Evolutionary conservation across 2,888 invertebrate genomes (phyloP), one percentile per base, ranked within the genome.

Genomic region (Gastracanthus pulcherrimus): DNA sequence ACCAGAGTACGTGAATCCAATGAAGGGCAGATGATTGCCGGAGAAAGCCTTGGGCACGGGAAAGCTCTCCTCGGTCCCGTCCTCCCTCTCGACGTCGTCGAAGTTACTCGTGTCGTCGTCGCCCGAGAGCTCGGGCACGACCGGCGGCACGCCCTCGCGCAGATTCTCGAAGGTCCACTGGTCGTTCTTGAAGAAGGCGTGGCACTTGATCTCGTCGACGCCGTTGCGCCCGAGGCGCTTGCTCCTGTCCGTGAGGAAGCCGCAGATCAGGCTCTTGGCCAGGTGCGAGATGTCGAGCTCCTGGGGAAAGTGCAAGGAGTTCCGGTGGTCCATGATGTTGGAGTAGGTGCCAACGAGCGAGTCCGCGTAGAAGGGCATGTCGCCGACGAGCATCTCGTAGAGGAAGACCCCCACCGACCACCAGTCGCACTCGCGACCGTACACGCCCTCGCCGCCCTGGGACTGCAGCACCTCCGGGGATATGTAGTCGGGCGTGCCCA

Each of bases 381-480:
- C 99, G 7, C 98, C 98, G 81, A 98, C 96, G 75, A 99, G 93
- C 99, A 99, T 99, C 94, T 99, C 99, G 92, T 98, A 99, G 2
- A 99, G 94, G 92, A 99, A 98, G 87, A 99, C 98, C 76, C 99
- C 99, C 34, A 99, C 99, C 26, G 99, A 98, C 99, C 99, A 99
- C 98, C 98, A 99, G 92, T 99, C 99, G 93, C 98, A 99, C 92
- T 99, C 99, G 60, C 98, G 94, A 0, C 99, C 99, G 92, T 99
- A 99, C 82, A 97, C 97, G 80, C 98, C 98, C 90, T 98, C 97
- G 51, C 97, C 97, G 85, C 98, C 98, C 92, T 99, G 99, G 48
- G 98, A 98, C 91, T 98, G 97, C 85, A 99, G 93, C 75, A 99
- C 99, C 93, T 99, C 99, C 0, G 99, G 99, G 76, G 98, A 98